Base-by-base conservation (phyloP, 2,113 vertebrate genomes). In the Maccullochella peelii region DNA sequence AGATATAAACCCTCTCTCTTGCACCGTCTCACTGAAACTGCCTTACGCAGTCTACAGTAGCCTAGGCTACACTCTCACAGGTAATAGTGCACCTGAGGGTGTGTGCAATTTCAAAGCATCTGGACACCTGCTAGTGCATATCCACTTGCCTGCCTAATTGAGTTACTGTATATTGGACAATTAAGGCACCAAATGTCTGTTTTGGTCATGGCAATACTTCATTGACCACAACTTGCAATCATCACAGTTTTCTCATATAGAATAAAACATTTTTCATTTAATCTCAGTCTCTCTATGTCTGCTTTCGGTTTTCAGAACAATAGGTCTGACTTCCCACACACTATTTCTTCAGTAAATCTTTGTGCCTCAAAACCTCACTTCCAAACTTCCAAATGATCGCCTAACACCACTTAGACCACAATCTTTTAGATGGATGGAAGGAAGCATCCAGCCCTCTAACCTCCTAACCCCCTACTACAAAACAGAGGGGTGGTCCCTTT, bases 401-500 rank as follows among this genome's bases (percentile, higher is more conserved):
- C 20, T 74, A 42, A 61, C 68, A 79, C 79, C 44, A 55, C 67
- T 71, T 40, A 54, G 47, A 77, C 68, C 79, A 79, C 81, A 72
- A 38, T 81, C 36, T 59, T 79, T 61, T 38, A 68, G 70, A 84
- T 70, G 55, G 65, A 82, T 85, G 67, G 47, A 68, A 86, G 80
- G 62, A 74, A 79, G 58, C 44, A 83, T 81, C 74, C 86, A 79
- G 65, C 25, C 27, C 25, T 72, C 66, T 69, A 76, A 78, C 65
- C 71, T 82, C 59, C 38, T n/a, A 76, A 73, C 62, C 77, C 58
- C 42, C 40, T n/a, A 23, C 36, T 54, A 57, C 69, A 80, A 79
- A 86, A 84, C 69, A 80, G 71, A 83, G 21, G 68, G 62, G 66
- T 62, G 85, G 23, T 84, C 63, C 61, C 8, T 79, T 78, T 82